Conservation (phyloP, 2,797 vertebrate species). For the Xenentodon cancila region DNA sequence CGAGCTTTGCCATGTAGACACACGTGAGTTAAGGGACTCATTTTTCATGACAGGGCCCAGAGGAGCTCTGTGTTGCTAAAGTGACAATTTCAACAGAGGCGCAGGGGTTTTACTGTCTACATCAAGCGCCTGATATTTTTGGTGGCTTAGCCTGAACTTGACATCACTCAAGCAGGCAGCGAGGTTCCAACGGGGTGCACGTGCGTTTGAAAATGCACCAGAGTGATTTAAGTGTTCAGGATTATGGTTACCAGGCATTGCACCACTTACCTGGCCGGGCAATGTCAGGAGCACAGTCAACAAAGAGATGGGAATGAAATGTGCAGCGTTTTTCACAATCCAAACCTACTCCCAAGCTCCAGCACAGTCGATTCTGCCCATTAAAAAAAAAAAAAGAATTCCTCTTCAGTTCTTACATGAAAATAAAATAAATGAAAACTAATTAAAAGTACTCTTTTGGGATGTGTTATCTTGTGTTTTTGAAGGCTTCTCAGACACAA, state of each 20-base stretch:
- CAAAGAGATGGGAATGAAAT: background rate
- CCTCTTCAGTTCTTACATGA: too few relatives aligned
- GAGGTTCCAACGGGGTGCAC: slow-evolving; percentile 9
- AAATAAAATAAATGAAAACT: too few relatives aligned
- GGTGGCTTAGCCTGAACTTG: slow-evolving; percentile 45
- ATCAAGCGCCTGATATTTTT: slow-evolving; percentile 49
- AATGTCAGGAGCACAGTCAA: background rate
- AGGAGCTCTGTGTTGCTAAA: slow-evolving; percentile 22
- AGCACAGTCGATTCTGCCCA: too few relatives aligned
- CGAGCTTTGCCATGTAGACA: slow-evolving; percentile 2
- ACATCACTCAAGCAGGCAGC: slow-evolving; percentile 32
- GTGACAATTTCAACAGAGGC: slow-evolving; percentile 45
- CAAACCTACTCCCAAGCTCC: background rate
- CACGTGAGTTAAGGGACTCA: slow-evolving; percentile 27
- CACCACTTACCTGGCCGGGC: slow-evolving; percentile 3
- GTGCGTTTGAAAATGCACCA: slow-evolving; percentile 18
- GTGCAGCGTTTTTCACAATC: background rate
- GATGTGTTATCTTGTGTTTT: too few relatives aligned
- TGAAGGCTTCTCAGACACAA: too few relatives aligned
- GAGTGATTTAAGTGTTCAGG: slow-evolving; percentile 24
- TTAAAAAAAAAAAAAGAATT: too few relatives aligned
- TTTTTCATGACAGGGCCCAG: slow-evolving; percentile 39
- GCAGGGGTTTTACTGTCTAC: slow-evolving; percentile 20
- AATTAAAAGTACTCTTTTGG: too few relatives aligned
- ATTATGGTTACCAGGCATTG: slow-evolving; percentile 30